Evolutionary conservation across 2,797 vertebrate species (phyloP).

Genomic region (Champsocephalus gunnari): DNA sequence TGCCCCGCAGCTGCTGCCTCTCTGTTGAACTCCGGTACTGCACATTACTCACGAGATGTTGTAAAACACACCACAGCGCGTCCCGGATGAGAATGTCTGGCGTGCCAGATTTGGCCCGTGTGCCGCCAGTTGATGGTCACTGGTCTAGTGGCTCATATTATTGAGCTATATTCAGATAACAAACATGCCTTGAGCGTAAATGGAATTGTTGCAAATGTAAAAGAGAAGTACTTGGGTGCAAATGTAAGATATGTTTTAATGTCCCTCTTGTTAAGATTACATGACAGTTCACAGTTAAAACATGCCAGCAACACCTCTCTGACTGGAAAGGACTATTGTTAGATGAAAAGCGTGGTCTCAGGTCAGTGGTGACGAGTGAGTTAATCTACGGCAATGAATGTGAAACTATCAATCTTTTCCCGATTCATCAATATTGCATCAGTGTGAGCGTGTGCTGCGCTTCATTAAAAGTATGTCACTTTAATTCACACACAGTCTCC

Average conservation of each 20-base stretch:
- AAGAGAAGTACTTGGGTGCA: slow-evolving; percentile 6
- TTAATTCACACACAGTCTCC: slow-evolving; percentile 45
- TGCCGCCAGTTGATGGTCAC: too few species aligned
- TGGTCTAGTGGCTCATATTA: too few species aligned
- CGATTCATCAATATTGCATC: slow-evolving; percentile 46
- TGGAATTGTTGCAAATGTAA: slow-evolving; percentile 30
- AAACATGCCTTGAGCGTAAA: too few species aligned
- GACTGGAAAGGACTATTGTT: not conserved
- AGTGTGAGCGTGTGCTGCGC: not conserved
- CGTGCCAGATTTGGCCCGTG: too few species aligned
- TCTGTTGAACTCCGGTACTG: too few species aligned
- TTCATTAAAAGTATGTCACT: slow-evolving; percentile 57
- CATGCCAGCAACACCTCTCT: slow-evolving; percentile 31
- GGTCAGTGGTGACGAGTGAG: slow-evolving; percentile 4
- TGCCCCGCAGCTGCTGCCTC: too few species aligned
- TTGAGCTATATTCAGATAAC: too few species aligned
- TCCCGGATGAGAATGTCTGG: too few species aligned
- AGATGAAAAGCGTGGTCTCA: slow-evolving; percentile 1
- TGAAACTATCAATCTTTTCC: slow-evolving; percentile 58
- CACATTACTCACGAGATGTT: too few species aligned
- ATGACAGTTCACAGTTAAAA: slow-evolving; percentile 29
- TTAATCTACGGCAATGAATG: not conserved
- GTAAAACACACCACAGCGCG: too few species aligned
- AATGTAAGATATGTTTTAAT: slow-evolving; percentile 27
- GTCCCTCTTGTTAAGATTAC: slow-evolving; percentile 32